Conservation (phyloP, 2,113 vertebrate genomes). For the Ancistrus triradiatus region DNA sequence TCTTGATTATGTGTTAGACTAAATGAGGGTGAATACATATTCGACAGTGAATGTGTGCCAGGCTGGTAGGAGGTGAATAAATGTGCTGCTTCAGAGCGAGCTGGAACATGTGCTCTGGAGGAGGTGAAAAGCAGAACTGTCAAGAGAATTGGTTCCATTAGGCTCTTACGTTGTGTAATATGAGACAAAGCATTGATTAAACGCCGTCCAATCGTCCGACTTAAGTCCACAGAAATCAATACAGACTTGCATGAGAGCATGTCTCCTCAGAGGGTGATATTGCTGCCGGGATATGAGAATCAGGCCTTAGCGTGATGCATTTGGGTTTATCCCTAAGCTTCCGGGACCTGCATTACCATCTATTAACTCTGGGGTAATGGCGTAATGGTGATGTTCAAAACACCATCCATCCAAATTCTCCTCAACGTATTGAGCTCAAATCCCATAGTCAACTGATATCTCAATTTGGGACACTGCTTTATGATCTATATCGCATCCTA, state of each 20-base stretch:
- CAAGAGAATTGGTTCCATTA: slow-evolving; percentile 41
- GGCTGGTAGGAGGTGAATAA: slow-evolving; percentile 7
- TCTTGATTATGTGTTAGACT: no score
- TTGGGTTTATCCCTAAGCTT: no score
- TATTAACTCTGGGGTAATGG: no score
- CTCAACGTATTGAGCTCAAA: no score
- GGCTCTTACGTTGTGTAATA: slow-evolving; percentile 38
- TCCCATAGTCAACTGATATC: no score
- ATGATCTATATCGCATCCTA: no score
- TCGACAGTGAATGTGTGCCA: slow-evolving; percentile 15
- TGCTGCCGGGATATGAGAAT: slow-evolving; percentile 6
- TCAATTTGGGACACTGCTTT: no score
- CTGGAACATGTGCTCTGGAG: slow-evolving; percentile 32
- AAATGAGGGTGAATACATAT: no score
- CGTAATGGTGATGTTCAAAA: no score
- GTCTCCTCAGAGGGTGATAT: background rate
- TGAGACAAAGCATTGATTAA: slow-evolving; percentile 37
- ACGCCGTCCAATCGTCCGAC: slow-evolving; percentile 18
- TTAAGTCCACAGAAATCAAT: slow-evolving; percentile 39
- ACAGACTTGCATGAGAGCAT: slow-evolving; percentile 8
- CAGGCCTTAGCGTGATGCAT: slow-evolving; percentile 1
- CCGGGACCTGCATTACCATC: no score
- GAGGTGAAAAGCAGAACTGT: slow-evolving; percentile 31
- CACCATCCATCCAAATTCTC: no score
- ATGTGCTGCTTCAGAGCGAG: slow-evolving; percentile 21